A percentile compares a stretch with the other conserved stretches of the same genome.
Conservation (phyloP, 2,888 invertebrate genomes). For the Congeria kusceri region DNA sequence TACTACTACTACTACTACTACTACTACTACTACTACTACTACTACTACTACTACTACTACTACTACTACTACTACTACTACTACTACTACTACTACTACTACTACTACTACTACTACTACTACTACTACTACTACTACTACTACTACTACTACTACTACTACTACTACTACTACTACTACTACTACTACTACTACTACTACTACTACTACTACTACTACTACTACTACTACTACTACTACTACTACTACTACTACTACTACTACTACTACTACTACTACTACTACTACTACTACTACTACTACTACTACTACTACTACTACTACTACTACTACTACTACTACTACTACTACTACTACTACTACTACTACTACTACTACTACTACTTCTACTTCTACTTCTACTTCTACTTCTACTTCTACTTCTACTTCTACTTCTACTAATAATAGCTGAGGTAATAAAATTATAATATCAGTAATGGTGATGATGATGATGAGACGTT, state of each 20-base stretch:
- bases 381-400: conserved; percentile 14
- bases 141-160: conserved; percentile 14
- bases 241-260: neutral
- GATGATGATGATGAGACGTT: no score
- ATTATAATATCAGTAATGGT: no score
- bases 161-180: conserved; percentile 13
- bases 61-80: conserved; percentile 2
- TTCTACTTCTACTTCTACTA: conserved; percentile 12
- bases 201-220: conserved; percentile 26
- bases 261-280: conserved; percentile 20
- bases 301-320: neutral
- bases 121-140: neutral
- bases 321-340: conserved; percentile 18
- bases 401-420: conserved; percentile 6
- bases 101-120: neutral
- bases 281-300: conserved; percentile 21
- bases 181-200: conserved; percentile 23
- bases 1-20: conserved; percentile 12
- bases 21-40: conserved; percentile 1
- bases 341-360: conserved; percentile 11
- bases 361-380: conserved; percentile 17
- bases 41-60: neutral
- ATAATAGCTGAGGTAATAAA: no score
- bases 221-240: conserved; percentile 6
- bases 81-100: neutral